phyloP scores from a whole-genome alignment of 2,113 vertebrate genomes.

The Strix uralensis region DNA sequence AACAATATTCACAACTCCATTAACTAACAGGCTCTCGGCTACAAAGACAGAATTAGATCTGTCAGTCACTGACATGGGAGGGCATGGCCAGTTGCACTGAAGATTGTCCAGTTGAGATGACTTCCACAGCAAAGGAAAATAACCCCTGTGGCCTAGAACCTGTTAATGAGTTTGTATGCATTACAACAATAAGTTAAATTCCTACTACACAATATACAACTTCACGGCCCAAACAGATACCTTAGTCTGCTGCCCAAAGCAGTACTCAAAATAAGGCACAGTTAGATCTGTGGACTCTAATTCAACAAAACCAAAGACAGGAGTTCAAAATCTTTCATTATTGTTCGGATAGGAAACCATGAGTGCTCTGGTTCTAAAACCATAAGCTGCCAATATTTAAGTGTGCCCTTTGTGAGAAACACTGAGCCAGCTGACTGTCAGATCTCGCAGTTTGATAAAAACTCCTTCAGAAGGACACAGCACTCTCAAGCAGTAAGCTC shows the following conservation, averaged over 20 bases:
- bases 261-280: neutral
- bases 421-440: neutral
- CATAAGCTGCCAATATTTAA: neutral
- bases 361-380: neutral
- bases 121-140: constrained; percentile 17
- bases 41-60: constrained; percentile 43
- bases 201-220: neutral
- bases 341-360: neutral
- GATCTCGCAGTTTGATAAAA: neutral
- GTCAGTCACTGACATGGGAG: constrained; percentile 23
- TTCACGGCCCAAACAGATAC: neutral
- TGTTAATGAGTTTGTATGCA: constrained; percentile 17
- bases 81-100: constrained; percentile 24
- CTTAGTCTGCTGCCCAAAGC: neutral
- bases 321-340: neutral
- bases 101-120: constrained; percentile 10
- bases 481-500: neutral
- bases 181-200: constrained; percentile 13
- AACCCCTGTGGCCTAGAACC: neutral
- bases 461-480: neutral
- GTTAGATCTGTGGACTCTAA: neutral
- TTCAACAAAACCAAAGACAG: neutral
- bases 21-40: constrained; percentile 41
- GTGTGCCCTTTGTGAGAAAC: neutral
- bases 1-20: constrained; percentile 28